Evolutionary conservation across 2,797 vertebrate genomes (phyloP), one percentile per base, ranked within the genome.

Genomic region (Merluccius polli): DNA sequence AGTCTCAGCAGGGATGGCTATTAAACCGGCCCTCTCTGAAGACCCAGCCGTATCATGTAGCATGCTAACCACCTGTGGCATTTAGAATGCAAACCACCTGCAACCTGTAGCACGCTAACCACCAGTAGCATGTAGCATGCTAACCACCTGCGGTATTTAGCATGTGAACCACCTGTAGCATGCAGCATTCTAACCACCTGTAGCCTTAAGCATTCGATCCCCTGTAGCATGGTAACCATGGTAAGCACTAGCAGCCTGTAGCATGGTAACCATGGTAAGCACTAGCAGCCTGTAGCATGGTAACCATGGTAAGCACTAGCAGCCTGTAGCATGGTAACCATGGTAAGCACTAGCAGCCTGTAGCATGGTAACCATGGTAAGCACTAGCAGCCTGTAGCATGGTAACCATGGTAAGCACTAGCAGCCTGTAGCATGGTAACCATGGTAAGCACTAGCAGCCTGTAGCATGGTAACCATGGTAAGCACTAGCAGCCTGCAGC

Each of bases 1-100:
- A 79, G 72, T 29, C 73, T 86, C 71, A 79, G 27, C 12, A 75
- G 52, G 78, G 80, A 75, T n/a, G 67, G 72, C 70, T 65, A 71
- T 36, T 59, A 73, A 83, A 73, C 31, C 71, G 72, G 76, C 21
- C 63, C 63, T 52, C 52, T 9, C 52, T 63, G 52, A 27, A 27
- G 52, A 63, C 52, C 52, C 21, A 24, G n/a, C n/a, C 21, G 7
- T 27, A 63, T 63, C 52, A 24, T 63, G 52, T 63, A 59, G 52
- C 52, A 59, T 59, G 48, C 48, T 52, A 0, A 52, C 16, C 48
- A 52, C 48, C 48, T 21, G 48, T 52, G 21, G 16, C 48, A 0
- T 21, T 6, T 4, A 52, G 48, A 2, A 48, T 48, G 44, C 16
- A 3, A 48, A 48, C 16, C 44, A 48, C 44, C 16, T 18, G 44